A percentile compares a stretch with the other conserved stretches of the same genome.
phyloP scores from a whole-genome alignment of 30 jellyfish, hydroid and myxozoan genomes.

The Aurelia aurita complex sp. Pacific region DNA sequence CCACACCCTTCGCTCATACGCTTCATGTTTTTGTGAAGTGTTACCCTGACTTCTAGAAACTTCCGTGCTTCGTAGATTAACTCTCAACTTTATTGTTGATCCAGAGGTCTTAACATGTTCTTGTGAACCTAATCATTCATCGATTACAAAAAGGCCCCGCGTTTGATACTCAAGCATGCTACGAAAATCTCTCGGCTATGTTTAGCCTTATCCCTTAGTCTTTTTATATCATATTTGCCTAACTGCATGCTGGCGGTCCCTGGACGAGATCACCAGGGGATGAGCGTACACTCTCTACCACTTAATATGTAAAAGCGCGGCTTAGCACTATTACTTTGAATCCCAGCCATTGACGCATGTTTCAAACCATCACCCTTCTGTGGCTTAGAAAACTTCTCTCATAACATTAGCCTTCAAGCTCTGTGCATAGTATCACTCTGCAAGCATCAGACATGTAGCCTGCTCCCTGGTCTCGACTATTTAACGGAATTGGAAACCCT shows the following conservation, averaged over 20 bases:
- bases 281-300: constrained; percentile 16
- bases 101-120: constrained; percentile 18
- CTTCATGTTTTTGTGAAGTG: no score
- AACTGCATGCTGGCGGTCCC: constrained; percentile 23
- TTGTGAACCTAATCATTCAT: constrained; percentile 9
- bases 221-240: constrained; percentile 19
- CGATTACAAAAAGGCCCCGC: constrained; percentile 47
- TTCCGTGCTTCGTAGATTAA: constrained; percentile 34
- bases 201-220: constrained; percentile 18
- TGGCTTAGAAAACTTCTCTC: no score
- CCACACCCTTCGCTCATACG: no score
- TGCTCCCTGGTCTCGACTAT: no score
- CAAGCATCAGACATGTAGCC: no score
- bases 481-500: background rate
- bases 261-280: constrained; percentile 1
- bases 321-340: constrained; percentile 50
- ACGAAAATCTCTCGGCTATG: constrained; percentile 23
- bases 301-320: constrained; percentile 3
- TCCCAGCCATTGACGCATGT: constrained; percentile 15
- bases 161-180: background rate
- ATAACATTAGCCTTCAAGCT: no score
- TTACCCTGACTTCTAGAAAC: background rate
- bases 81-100: constrained; percentile 14
- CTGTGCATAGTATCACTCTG: no score
- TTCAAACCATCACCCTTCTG: no score